Base-by-base conservation (phyloP, 2,888 invertebrate species). In the Melieria picta region DNA sequence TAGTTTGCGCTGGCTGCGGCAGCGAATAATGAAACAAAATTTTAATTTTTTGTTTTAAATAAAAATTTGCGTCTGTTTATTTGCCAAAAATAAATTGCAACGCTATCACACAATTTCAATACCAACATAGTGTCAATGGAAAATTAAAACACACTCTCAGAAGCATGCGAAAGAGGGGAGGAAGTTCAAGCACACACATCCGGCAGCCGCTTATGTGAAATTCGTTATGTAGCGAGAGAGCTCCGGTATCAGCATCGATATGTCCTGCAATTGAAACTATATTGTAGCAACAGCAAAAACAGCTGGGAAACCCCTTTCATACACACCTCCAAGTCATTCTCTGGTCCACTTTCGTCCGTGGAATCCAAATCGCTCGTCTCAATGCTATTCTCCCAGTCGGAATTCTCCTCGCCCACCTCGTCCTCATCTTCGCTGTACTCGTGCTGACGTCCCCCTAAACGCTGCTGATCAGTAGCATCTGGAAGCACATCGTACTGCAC, bases 371-470 rank as follows among this genome's bases (percentile, higher is more conserved):
- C 90, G 0, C 90, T 90, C 16, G 90, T 90, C 77, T 89, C 88
- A 10, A 90, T 88, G 72, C 90, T 90, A 78, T 90, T 90, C 80
- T 89, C 91, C 91, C 91, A 91, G 79, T 91, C 90, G 45, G 86
- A 85, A n/a, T 89, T 88, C 46, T 77, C 69, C 30, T 78, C 73
- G 7, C 72, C 75, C 46, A 63, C 75, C 48, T 75, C 55, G 3
- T 73, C 74, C 16, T 71, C 68, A 6, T 77, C 76, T 11, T 74
- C 77, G 30, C 61, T 72, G 56, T 67, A 47, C 1, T 65, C 46
- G 11, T 42, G 46, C 43, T 13, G 47, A 13, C 47, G 60, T 13
- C 45, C 42, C 7, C 58, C 45, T 9, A 45, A 13, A 55, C 56
- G 63, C 13, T 60, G 68, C 45, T 69, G 60, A 9, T 58, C 70